Evolutionary conservation across 2,113 vertebrate species (phyloP), one percentile per base, ranked within the genome.

Genomic region (Cyanistes caeruleus): DNA sequence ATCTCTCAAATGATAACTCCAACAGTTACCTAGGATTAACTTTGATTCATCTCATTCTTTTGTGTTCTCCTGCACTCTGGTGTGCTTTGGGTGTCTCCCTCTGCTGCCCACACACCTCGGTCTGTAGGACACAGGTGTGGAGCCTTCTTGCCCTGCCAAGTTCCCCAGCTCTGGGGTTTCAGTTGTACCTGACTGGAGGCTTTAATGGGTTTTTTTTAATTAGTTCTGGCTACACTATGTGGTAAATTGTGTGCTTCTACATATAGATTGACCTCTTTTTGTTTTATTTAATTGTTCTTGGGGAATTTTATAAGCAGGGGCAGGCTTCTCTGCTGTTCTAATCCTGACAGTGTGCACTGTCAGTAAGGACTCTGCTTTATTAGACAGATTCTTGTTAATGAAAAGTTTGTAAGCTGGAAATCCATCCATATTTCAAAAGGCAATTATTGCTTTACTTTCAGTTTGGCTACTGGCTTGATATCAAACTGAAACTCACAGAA

Each of bases 141-240:
- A 65, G 30, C 49, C 49, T 39, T 53, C 49, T 28, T 23, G 41
- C 7, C 49, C 41, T 48, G 51, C 63, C 23, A 21, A 4, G 12
- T 7, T 44, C 52, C 30, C 12, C 43, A n/a, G 9, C 4, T 17
- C n/a, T 49, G 43, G 6, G 23, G 3, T 27, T 44, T 15, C 19
- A 10, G 7, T 6, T 11, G 7, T 49, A 65, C 10, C 20, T 21
- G 8, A 14, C 12, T 11, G 31, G 12, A 8, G 10, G 3, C 15
- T 39, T 77, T 37, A 7, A 11, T 24, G 5, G 17, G 2, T 1
- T 17, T n/a, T 31, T 48, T 24, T 53, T 22, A 27, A 27, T 44
- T 16, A 23, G 4, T 73, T 80, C 21, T 64, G 15, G 7, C 5
- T 64, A 5, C 3, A 0, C 11, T 2, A 0, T 23, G 3, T 56